Conservation (phyloP, 92 coral and sea anemone genomes). For the Epizoanthus fatuus region DNA sequence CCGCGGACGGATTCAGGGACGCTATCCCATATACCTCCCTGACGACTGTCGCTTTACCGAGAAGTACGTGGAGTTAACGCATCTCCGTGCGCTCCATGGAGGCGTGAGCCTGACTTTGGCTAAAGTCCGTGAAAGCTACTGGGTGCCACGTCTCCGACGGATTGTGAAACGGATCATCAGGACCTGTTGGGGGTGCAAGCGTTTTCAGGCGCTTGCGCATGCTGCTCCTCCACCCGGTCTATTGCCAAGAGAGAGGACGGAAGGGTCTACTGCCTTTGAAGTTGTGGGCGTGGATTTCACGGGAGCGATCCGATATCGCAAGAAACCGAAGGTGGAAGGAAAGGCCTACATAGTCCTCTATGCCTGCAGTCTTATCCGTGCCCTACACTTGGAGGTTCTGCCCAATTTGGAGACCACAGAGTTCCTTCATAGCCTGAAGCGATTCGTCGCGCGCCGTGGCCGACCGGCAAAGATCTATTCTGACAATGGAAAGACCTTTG, state of each 20-base stretch:
- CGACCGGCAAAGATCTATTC: conserved; percentile 34
- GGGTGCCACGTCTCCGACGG: no score
- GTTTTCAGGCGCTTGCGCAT: conserved; percentile 34
- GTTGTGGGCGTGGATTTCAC: conserved; percentile 48
- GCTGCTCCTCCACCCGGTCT: conserved; percentile 48
- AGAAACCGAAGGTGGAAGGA: conserved; percentile 5
- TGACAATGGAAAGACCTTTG: conserved; percentile 54
- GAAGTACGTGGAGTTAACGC: not conserved
- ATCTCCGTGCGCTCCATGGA: not conserved
- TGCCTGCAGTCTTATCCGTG: conserved; percentile 48
- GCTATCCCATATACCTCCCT: conserved; percentile 37
- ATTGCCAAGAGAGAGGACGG: conserved; percentile 46
- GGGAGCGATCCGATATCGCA: conserved; percentile 32
- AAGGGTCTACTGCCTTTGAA: conserved; percentile 33
- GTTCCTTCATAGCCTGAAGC: conserved; percentile 45
- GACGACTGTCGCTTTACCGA: conserved; percentile 12
- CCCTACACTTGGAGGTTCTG: conserved; percentile 36
- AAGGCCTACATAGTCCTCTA: conserved; percentile 50
- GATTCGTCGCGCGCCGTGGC: conserved; percentile 40
- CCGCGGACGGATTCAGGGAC: conserved; percentile 45
- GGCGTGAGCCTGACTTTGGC: conserved; percentile 35
- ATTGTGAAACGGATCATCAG: not conserved
- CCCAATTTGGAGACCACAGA: conserved; percentile 34
- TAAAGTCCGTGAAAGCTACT: conserved; percentile 19
- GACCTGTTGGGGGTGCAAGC: conserved; percentile 33